These are phyloP conservation scores for Escarpia spicata DNA, from an alignment of 2,888 invertebrate genomes.

Conservation along the genomic window DNA sequence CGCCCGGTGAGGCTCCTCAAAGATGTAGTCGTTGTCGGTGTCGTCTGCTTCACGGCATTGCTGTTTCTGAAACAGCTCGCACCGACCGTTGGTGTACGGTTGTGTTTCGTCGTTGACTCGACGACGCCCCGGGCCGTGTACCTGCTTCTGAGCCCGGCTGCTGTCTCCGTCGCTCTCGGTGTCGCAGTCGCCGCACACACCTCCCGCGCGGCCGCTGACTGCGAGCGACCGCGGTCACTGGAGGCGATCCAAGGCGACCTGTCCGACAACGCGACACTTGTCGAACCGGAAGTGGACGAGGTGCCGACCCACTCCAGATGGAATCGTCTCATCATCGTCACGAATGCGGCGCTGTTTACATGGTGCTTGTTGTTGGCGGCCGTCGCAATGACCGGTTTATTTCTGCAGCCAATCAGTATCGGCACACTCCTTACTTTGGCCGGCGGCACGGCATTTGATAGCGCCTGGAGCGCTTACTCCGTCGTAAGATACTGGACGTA, in stretches of 20 bases:
- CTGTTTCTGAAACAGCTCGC: too few species aligned
- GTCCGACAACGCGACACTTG: not conserved
- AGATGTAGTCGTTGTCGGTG: not conserved
- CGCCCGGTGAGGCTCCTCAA: not conserved
- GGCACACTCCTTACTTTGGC: not conserved
- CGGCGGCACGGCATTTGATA: not conserved
- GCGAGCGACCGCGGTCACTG: too few species aligned
- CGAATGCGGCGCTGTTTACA: not conserved
- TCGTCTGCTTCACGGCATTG: too few species aligned
- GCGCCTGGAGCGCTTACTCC: not conserved
- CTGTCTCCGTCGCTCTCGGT: too few species aligned
- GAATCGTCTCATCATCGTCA: not conserved
- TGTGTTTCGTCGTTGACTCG: too few species aligned
- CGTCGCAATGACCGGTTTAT: not conserved
- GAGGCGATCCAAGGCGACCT: not conserved
- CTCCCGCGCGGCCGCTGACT: too few species aligned
- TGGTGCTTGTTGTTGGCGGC: not conserved
- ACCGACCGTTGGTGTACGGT: too few species aligned
- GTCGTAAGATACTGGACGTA: not conserved
- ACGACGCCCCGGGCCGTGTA: too few species aligned
- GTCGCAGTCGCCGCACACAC: not conserved
- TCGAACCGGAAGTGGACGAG: not conserved
- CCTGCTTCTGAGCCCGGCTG: too few species aligned
- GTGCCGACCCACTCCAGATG: not conserved
- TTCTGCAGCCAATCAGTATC: not conserved